Conservation (phyloP, 2,113 vertebrate species). For the Solea senegalensis region DNA sequence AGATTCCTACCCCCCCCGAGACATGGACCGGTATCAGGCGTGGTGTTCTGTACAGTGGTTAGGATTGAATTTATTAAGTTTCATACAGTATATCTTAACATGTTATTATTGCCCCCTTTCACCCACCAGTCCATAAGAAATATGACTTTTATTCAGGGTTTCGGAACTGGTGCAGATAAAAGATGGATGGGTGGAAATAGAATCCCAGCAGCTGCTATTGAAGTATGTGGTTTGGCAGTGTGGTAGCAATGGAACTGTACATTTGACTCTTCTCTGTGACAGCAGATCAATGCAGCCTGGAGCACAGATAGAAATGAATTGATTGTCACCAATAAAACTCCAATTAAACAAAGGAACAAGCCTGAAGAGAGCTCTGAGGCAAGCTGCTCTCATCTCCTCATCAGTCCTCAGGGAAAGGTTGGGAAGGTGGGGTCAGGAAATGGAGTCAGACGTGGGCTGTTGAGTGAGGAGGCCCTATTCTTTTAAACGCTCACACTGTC, state of each 20-base stretch:
- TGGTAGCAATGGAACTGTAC: slow-evolving; percentile 59
- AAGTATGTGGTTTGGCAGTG: slow-evolving; percentile 38
- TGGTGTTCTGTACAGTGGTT: too few species aligned
- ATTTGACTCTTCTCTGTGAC: slow-evolving; percentile 74
- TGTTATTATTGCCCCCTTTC: background rate
- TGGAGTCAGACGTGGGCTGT: slow-evolving; percentile 40
- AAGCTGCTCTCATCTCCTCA: slow-evolving; percentile 69
- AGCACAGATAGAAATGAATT: slow-evolving; percentile 79
- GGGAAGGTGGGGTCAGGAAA: slow-evolving; percentile 8
- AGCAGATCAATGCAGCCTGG: slow-evolving; percentile 79
- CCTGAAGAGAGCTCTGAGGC: slow-evolving; percentile 58
- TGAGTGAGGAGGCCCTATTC: slow-evolving; percentile 40
- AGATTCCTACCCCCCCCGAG: too few species aligned
- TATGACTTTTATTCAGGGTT: too few species aligned
- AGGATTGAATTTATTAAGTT: too few species aligned
- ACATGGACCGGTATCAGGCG: too few species aligned
- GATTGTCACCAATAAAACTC: slow-evolving; percentile 85
- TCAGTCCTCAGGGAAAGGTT: slow-evolving; percentile 56
- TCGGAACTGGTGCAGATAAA: background rate
- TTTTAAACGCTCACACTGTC: slow-evolving; percentile 38
- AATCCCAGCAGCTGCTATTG: slow-evolving; percentile 9
- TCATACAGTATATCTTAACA: too few species aligned
- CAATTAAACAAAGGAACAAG: slow-evolving; percentile 82
- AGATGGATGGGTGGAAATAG: slow-evolving; percentile 5
- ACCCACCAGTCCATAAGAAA: background rate